Conservation (phyloP, 2,113 vertebrate species). For the Calyptommatus sinebrachiatus region DNA sequence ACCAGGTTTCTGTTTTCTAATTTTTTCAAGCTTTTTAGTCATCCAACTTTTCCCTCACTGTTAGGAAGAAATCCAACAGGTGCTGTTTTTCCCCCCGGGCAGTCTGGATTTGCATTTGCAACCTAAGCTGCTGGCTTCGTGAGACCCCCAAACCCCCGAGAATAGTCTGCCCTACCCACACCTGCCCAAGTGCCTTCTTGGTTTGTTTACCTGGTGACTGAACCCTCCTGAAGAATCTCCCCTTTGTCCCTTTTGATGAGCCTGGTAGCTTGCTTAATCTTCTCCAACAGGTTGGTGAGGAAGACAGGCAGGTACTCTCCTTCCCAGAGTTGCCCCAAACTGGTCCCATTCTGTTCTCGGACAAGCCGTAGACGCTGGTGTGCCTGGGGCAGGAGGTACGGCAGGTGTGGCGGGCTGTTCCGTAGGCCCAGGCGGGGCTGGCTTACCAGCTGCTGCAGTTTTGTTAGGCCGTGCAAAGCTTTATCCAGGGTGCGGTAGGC, state of each 20-base stretch:
- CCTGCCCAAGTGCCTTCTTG: not conserved
- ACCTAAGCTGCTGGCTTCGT: not conserved
- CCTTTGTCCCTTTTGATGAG: constrained; percentile 75
- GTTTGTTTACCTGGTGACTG: not conserved
- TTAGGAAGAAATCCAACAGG: not conserved
- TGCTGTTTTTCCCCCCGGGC: not conserved
- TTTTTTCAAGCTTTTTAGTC: not conserved
- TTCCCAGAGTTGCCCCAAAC: constrained; percentile 55
- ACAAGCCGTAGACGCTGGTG: not conserved
- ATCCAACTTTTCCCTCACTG: not conserved
- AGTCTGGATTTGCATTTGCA: not conserved
- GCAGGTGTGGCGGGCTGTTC: constrained; percentile 79
- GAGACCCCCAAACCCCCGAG: not conserved
- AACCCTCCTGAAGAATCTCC: constrained; percentile 76
- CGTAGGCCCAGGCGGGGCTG: constrained; percentile 65
- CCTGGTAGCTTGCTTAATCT: constrained; percentile 67
- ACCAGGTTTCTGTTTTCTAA: not conserved
- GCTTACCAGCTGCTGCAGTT: constrained; percentile 60
- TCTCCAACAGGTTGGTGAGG: constrained; percentile 77
- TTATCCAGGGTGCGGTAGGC: constrained; percentile 59
- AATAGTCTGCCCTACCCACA: no score
- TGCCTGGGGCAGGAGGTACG: constrained; percentile 70
- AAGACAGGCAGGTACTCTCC: constrained; percentile 71
- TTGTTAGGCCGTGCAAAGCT: constrained; percentile 68
- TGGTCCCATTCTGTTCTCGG: not conserved